phyloP scores from a whole-genome alignment of 2,113 vertebrate species.

The Arvicanthis niloticus region DNA sequence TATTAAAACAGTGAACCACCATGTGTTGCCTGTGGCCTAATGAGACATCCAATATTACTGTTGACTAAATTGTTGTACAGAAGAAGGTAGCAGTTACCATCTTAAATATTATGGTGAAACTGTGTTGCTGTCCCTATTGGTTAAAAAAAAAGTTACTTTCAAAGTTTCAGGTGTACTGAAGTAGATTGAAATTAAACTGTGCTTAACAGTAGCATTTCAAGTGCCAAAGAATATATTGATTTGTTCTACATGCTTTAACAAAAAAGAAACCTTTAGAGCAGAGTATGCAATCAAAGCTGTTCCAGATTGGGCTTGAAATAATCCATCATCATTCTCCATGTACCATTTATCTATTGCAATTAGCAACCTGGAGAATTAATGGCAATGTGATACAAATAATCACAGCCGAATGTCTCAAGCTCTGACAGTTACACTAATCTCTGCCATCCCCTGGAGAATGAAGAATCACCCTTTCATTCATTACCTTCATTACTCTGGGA shows the following conservation, averaged over 20 bases:
- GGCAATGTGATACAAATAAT: conserved; percentile 28
- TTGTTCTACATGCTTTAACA: not conserved
- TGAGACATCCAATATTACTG: not conserved
- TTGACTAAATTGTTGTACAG: not conserved
- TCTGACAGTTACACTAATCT: conserved; percentile 36
- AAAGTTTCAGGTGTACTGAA: conserved; percentile 1
- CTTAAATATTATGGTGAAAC: not conserved
- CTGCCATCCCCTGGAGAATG: not conserved
- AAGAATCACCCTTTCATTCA: conserved; percentile 20
- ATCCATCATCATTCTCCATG: conserved; percentile 23
- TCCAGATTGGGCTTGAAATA: conserved; percentile 33
- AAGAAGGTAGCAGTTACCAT: not conserved
- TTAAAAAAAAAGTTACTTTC: conserved; percentile 52
- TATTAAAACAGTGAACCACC: not conserved
- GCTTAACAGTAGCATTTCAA: not conserved
- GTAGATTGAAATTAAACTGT: not conserved
- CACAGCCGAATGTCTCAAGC: conserved; percentile 24
- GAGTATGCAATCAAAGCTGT: not conserved
- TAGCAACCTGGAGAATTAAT: conserved; percentile 34
- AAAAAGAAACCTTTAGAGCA: conserved; percentile 16
- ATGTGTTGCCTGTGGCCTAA: not conserved
- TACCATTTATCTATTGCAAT: conserved; percentile 44
- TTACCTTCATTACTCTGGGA: conserved; percentile 12
- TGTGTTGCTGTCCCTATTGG: not conserved
- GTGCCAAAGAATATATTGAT: not conserved